Evolutionary conservation across 2,888 invertebrate species (phyloP), one percentile per base, ranked within the genome.

Genomic region (Agonopterix arenella): DNA sequence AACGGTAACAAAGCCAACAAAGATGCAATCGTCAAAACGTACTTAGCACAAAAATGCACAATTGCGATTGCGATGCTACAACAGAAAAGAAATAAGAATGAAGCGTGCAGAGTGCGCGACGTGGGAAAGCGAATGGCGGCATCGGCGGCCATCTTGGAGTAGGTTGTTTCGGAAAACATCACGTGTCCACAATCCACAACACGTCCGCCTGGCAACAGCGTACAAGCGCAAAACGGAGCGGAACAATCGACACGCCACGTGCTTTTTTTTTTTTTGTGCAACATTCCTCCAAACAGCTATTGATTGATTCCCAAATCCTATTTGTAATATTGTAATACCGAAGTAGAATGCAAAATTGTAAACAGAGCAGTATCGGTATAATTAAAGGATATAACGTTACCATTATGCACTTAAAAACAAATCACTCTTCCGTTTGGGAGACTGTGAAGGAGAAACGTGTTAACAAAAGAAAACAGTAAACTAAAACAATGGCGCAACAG

Each of bases 121-220:
- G 84, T 88, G 86, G 86, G 86, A 88, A 89, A 86, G 86, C 86
- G 86, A 85, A 85, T 83, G 80, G 82, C 76, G 70, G 72, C 57
- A 52, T 52, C 62, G 75, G 75, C 84, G 70, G 86, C 88, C 88
- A 88, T 88, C 76, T 86, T 88, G 84, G 68, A 73, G 70, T 70
- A 66, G 72, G 74, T 71, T 76, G 63, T 77, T 73, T 82, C 80
- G 72, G 72, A 80, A 80, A 80, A 78, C 77, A 78, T 84, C 81
- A 82, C 84, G 79, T 80, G 83, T 76, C 75, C 70, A 28, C 28
- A 28, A 28, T 28, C 28, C 28, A 28, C 28, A 28, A 66, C 66
- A 76, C 79, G 83, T 85, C 85, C 88, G 86, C 84, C 62, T 78
- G 78, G 85, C 78, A 86, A 88, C 86, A 78, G 70, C 76, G 72